Conservation (phyloP, 2,113 vertebrate genomes). For the Ciconia stormi region DNA sequence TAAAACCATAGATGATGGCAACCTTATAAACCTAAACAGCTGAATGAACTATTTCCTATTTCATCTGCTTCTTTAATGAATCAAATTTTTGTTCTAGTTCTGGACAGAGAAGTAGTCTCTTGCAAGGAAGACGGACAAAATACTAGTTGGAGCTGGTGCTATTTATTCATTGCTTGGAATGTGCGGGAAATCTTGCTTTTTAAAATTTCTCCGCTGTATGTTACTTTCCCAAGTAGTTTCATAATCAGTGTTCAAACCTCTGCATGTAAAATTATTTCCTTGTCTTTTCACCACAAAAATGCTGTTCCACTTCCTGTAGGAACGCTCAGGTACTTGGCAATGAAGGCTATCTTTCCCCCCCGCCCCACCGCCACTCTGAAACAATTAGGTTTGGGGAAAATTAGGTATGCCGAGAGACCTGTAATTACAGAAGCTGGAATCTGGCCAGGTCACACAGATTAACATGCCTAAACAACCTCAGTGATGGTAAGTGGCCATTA, state of each 20-base stretch:
- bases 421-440: constrained; percentile 38
- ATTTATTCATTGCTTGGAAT: neutral
- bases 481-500: neutral
- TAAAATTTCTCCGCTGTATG: neutral
- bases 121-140: neutral
- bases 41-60: neutral
- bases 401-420: neutral
- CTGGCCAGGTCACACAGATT: neutral
- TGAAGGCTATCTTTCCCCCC: neutral
- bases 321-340: neutral
- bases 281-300: neutral
- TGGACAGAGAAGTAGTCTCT: neutral
- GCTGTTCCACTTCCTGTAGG: neutral
- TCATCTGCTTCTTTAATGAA: neutral
- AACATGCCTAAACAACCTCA: constrained; percentile 3
- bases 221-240: neutral
- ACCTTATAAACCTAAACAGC: neutral
- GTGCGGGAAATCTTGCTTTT: neutral
- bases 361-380: fast-evolving
- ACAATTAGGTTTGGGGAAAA: neutral
- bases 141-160: neutral
- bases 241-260: neutral
- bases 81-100: neutral
- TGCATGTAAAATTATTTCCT: neutral
- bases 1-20: neutral